phyloP scores from a whole-genome alignment of 1,140 invertebrate species.

The Ericerus pela region DNA sequence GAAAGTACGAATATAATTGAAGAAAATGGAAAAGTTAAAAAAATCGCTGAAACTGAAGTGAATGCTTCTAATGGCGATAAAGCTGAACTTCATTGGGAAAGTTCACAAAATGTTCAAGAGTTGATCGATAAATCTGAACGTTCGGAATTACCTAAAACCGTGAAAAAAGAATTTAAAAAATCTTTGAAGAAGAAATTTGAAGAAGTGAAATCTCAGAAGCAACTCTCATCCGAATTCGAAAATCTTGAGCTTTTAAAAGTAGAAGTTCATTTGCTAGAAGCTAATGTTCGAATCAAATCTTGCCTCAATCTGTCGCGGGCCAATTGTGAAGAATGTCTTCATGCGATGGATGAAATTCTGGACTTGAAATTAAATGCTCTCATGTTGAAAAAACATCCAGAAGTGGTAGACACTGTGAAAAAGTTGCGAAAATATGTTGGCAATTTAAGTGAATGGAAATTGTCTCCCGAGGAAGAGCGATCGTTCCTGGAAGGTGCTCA shows the following conservation, averaged over 20 bases:
- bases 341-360: slow-evolving; percentile 42
- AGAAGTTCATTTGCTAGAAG: slow-evolving; percentile 52
- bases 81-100: slow-evolving; percentile 1
- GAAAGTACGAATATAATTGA: background rate
- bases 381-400: slow-evolving; percentile 73
- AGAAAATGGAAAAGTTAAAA: slow-evolving; percentile 10
- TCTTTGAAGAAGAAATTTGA: slow-evolving; percentile 28
- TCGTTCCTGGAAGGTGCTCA: slow-evolving; percentile 2
- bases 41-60: background rate
- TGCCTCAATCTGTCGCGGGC: slow-evolving; percentile 46
- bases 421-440: slow-evolving; percentile 42
- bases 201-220: background rate
- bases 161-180: slow-evolving; percentile 26
- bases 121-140: slow-evolving; percentile 17
- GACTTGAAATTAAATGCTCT: slow-evolving; percentile 51
- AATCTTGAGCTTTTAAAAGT: slow-evolving; percentile 28
- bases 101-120: background rate
- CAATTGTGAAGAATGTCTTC: slow-evolving; percentile 44
- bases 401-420: slow-evolving; percentile 60
- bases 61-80: background rate
- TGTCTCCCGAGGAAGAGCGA: slow-evolving; percentile 41
- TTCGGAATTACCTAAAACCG: slow-evolving; percentile 30
- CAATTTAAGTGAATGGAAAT: slow-evolving; percentile 52
- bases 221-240: background rate
- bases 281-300: slow-evolving; percentile 57